Conservation (phyloP, 2,797 vertebrate species). For the Poecilia velifera region DNA sequence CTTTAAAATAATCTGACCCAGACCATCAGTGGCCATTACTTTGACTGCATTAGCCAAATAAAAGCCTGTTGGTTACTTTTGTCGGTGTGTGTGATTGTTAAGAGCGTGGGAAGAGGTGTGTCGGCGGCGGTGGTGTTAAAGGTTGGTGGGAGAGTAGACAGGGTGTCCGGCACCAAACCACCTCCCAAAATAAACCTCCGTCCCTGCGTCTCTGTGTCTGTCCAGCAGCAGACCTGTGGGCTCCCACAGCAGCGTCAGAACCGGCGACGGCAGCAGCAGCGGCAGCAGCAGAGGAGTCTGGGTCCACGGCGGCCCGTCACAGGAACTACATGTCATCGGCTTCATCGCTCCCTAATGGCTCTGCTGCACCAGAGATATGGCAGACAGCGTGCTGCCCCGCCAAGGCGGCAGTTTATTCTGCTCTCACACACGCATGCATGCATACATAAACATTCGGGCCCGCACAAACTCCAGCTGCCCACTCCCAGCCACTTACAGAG, state of each 20-base stretch:
- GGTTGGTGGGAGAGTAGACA: constrained; percentile 79
- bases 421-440: constrained; percentile 25
- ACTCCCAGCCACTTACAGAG: constrained; percentile 71
- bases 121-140: constrained; percentile 34
- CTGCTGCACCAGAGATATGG: constrained; percentile 69
- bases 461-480: constrained; percentile 58
- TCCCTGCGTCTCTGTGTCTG: constrained; percentile 74
- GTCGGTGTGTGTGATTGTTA: constrained; percentile 36
- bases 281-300: constrained; percentile 58
- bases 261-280: constrained; percentile 26
- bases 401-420: constrained; percentile 71
- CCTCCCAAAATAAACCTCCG: constrained; percentile 85
- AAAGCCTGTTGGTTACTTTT: constrained; percentile 37
- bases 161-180: constrained; percentile 86
- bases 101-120: constrained; percentile 44
- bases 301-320: constrained; percentile 67
- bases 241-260: constrained; percentile 49
- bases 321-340: constrained; percentile 89
- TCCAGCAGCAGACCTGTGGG: constrained; percentile 69
- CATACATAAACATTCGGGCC: constrained; percentile 50
- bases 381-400: constrained; percentile 73
- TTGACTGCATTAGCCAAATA: constrained; percentile 26
- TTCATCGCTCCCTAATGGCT: constrained; percentile 83
- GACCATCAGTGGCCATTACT: constrained; percentile 20
- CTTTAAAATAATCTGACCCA: constrained; percentile 6